These are phyloP conservation scores for Amorpha juglandis DNA, from an alignment of 2,888 invertebrate species.

Conservation along the genomic window DNA sequence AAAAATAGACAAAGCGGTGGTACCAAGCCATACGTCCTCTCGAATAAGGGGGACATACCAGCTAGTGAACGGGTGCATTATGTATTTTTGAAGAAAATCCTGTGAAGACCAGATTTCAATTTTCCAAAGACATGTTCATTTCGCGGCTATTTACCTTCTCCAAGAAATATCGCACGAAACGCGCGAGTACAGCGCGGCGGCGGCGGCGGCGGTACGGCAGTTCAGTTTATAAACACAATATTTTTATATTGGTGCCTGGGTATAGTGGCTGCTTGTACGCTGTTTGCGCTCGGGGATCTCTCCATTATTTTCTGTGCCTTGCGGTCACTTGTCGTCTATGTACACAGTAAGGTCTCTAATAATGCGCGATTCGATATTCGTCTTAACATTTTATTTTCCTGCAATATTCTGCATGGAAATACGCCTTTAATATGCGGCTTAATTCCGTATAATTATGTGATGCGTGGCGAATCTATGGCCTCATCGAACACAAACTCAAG, in stretches of 20 bases:
- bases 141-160: constrained; percentile 57
- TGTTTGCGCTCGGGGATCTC: constrained; percentile 21
- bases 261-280: neutral
- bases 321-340: constrained; percentile 14
- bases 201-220: constrained; percentile 6
- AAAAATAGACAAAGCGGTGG: too few species aligned
- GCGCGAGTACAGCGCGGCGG: constrained; percentile 25
- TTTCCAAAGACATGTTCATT: constrained; percentile 57
- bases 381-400: constrained; percentile 1
- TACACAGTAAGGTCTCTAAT: neutral
- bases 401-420: neutral
- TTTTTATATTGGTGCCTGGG: constrained; percentile 23
- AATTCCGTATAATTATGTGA: too few species aligned
- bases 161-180: constrained; percentile 40
- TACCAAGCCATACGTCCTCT: too few species aligned
- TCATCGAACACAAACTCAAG: too few species aligned
- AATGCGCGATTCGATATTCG: neutral
- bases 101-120: constrained; percentile 48
- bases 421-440: too few species aligned
- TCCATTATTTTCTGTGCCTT: constrained; percentile 14
- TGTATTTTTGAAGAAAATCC: neutral
- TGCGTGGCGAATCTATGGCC: too few species aligned
- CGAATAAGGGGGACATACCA: too few species aligned
- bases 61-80: too few species aligned
- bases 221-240: constrained; percentile 17